A percentile compares a stretch with the other conserved stretches of the same genome.
phyloP scores from a whole-genome alignment of 2,888 invertebrate species.

The Craniophora ligustri region DNA sequence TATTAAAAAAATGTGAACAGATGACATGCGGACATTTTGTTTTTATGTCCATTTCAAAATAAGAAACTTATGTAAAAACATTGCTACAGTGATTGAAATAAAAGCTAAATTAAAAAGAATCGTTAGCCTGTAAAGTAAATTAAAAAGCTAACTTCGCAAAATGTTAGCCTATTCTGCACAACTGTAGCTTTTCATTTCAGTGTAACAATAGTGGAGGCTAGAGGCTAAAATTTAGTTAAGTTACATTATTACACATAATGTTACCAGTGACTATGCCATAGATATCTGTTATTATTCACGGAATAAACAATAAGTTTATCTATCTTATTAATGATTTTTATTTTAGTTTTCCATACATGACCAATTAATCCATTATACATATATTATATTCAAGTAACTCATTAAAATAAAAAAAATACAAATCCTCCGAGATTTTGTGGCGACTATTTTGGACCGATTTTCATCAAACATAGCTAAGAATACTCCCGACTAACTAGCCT shows the following conservation, averaged over 20 bases:
- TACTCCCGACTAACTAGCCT: too few species aligned
- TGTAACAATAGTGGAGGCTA: slow-evolving; percentile 54
- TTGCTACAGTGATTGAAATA: slow-evolving; percentile 27
- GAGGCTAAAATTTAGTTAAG: slow-evolving; percentile 72
- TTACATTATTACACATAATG: slow-evolving; percentile 67
- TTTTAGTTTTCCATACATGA: neutral
- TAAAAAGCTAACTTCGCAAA: neutral
- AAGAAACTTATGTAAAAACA: slow-evolving; percentile 19
- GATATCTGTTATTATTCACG: slow-evolving; percentile 83
- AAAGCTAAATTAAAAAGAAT: neutral
- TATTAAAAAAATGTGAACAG: slow-evolving; percentile 42
- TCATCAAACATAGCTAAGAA: too few species aligned
- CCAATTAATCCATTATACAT: neutral
- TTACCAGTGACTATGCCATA: slow-evolving; percentile 88
- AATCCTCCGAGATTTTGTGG: too few species aligned
- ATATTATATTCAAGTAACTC: too few species aligned
- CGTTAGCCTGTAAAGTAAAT: neutral
- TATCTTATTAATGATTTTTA: slow-evolving; percentile 54
- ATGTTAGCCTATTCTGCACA: neutral
- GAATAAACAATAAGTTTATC: slow-evolving; percentile 78
- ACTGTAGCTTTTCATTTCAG: slow-evolving; percentile 15
- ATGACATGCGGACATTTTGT: slow-evolving; percentile 26
- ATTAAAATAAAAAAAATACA: too few species aligned
- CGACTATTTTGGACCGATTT: too few species aligned
- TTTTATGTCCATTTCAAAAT: slow-evolving; percentile 12